Conservation (phyloP, 2,113 vertebrate species). For the Phrynocephalus versicolor region DNA sequence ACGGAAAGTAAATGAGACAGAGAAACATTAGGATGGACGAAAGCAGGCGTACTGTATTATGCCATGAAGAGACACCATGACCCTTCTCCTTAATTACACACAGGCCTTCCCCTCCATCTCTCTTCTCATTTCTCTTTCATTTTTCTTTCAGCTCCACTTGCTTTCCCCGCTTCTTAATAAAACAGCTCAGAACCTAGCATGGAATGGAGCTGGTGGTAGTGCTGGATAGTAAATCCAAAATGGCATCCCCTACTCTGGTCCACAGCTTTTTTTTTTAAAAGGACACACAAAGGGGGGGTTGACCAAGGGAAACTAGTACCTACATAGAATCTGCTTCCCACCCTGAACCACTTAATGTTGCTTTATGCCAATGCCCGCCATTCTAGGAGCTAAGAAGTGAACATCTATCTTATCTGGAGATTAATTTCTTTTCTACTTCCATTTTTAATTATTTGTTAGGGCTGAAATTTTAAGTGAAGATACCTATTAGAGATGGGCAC, state of each 20-base stretch:
- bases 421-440: no score
- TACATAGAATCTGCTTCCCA: neutral
- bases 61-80: neutral
- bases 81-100: neutral
- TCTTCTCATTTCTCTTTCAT: conserved; percentile 8
- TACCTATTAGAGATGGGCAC: no score
- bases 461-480: no score
- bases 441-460: no score
- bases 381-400: neutral
- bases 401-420: neutral
- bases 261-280: neutral
- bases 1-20: conserved; percentile 8
- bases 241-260: neutral
- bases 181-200: neutral
- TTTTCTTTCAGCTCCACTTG: neutral
- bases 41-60: neutral
- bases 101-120: neutral
- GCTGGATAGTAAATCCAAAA: neutral
- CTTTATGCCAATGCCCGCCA: neutral
- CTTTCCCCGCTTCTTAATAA: neutral
- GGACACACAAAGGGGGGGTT: neutral
- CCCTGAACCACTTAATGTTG: neutral
- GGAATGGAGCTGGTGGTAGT: neutral
- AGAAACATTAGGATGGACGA: neutral
- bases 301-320: neutral